These are phyloP conservation scores for Drosophila pachea DNA, from an alignment of 1,140 invertebrate species.

Conservation along the genomic window DNA sequence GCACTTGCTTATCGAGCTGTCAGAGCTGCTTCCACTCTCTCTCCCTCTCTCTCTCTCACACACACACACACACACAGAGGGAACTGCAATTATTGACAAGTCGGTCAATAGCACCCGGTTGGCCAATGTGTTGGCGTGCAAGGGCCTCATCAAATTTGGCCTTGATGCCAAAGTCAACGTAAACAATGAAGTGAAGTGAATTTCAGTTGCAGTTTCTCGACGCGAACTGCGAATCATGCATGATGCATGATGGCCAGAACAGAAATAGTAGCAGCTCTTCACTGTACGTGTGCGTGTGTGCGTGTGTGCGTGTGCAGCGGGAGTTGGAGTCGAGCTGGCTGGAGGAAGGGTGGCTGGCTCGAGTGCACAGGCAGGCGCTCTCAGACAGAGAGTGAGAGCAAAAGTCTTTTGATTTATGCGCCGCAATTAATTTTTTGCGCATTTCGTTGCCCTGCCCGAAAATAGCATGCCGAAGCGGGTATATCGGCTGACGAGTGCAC, in stretches of 20 bases:
- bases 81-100: not conserved
- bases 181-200: constrained; percentile 42
- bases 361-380: constrained; percentile 2
- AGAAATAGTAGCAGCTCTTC: constrained; percentile 52
- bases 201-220: constrained; percentile 9
- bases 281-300: constrained; percentile 6
- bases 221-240: constrained; percentile 20
- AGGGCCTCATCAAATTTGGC: constrained; percentile 43
- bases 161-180: constrained; percentile 38
- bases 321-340: not conserved
- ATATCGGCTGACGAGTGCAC: not conserved
- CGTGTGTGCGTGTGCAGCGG: not conserved
- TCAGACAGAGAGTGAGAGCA: constrained; percentile 44
- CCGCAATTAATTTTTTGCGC: constrained; percentile 77
- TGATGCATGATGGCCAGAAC: constrained; percentile 41
- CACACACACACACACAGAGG: constrained; percentile 1
- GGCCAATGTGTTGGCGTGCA: constrained; percentile 35
- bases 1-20: constrained; percentile 44
- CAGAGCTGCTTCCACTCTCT: constrained; percentile 52
- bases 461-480: not conserved
- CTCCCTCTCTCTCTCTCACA: constrained; percentile 8
- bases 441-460: constrained; percentile 41
- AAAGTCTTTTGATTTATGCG: constrained; percentile 77
- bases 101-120: constrained; percentile 30
- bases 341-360: not conserved